Conservation (phyloP, 2,113 vertebrate species). For the Archocentrus centrarchus region DNA sequence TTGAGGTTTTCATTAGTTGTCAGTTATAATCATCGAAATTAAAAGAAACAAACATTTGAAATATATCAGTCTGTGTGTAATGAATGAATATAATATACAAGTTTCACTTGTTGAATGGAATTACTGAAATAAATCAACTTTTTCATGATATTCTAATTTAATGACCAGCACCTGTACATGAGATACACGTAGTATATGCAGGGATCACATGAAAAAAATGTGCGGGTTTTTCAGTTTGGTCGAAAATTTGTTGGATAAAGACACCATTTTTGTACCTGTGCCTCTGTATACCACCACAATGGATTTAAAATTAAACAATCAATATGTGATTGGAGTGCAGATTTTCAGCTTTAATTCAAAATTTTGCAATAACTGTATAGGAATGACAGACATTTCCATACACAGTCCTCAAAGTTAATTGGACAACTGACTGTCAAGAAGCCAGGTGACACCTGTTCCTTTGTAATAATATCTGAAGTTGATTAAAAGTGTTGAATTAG, state of each 20-base stretch:
- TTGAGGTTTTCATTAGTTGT: too few species aligned
- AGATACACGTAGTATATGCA: neutral
- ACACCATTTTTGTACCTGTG: neutral
- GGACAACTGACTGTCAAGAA: accelerated
- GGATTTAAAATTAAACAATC: neutral
- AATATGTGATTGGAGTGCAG: neutral
- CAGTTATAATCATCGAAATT: too few species aligned
- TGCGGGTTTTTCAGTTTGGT: neutral
- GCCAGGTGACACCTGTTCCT: neutral
- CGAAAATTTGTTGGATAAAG: neutral
- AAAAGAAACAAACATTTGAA: too few species aligned
- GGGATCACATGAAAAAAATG: neutral
- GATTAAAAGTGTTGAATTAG: neutral
- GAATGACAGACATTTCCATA: too few species aligned
- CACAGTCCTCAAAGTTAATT: neutral
- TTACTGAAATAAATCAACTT: too few species aligned
- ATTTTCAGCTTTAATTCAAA: neutral
- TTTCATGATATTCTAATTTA: too few species aligned
- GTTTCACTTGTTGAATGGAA: too few species aligned
- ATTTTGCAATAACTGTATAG: too few species aligned
- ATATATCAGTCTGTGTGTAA: too few species aligned
- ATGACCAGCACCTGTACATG: neutral
- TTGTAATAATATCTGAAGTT: neutral
- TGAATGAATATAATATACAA: too few species aligned
- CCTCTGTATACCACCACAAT: neutral